Evolutionary conservation across 2,113 vertebrate genomes (phyloP), one percentile per base, ranked within the genome.

Genomic region (Delphinus delphis): DNA sequence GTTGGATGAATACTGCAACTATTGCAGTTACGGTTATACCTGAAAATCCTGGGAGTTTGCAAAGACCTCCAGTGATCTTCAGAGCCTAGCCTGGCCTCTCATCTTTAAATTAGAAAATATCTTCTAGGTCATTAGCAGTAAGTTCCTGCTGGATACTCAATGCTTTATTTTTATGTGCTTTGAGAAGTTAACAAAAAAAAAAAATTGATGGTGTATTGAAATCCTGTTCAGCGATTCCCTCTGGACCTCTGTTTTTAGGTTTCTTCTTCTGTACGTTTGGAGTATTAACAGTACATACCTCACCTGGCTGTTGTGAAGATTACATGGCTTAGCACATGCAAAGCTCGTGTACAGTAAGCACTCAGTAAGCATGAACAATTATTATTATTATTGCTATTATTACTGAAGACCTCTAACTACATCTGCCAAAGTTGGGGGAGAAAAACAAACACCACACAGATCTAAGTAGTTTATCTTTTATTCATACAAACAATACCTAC

Each of bases 401-500:
- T 88, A 53, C 1, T 77, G 13, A 50, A 58, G 60, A 10, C 81
- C 25, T 79, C 62, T 50, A 86, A 82, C 71, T 12, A 62, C 15
- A 28, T 76, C 62, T 90, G 80, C 60, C 25, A 65, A 74, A 38
- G 36, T 28, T 83, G 4, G 67, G 23, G 21, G 67, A 79, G 41
- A 74, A 87, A 98, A 95, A n/a, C 23, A 82, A 90, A 68, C 26
- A 23, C 21, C 11, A 80, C 41, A 23, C 70, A 84, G 70, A 79
- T 77, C 80, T 90, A 99, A 99, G 98, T 99, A 98, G 98, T 99
- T 99, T 98, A 98, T 92, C 89, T 97, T 98, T 99, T 99, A 99
- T 99, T 99, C 98, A 99, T 99, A 99, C 99, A 99, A 99, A 99
- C 99, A 99, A 99, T 99, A 99, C 99, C 99, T 99, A 99, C 99